Evolutionary conservation across 2,888 invertebrate genomes (phyloP).

Genomic region (Tipula vernalis): DNA sequence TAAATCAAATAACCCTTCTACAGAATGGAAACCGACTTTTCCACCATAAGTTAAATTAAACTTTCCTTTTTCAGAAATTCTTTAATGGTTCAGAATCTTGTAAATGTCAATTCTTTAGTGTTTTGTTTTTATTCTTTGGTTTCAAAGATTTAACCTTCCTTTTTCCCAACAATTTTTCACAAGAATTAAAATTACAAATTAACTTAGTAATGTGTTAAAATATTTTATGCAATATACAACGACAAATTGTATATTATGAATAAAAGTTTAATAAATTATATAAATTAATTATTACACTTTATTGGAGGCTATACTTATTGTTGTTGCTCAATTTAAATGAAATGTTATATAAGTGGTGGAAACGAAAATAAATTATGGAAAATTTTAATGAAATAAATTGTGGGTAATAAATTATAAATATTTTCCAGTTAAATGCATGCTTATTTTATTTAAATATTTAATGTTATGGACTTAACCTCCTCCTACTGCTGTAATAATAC

Average conservation of each 20-base stretch:
- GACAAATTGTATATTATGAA: neutral
- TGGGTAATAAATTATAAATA: neutral
- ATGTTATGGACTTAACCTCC: neutral
- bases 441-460: neutral
- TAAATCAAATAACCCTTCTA: too few species aligned
- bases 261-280: neutral
- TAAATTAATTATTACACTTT: neutral
- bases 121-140: too few species aligned
- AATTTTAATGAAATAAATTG: neutral
- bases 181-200: too few species aligned
- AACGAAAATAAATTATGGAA: neutral
- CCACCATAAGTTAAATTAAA: too few species aligned
- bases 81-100: too few species aligned
- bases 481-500: neutral
- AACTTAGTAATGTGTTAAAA: neutral
- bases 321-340: neutral
- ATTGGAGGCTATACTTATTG: neutral
- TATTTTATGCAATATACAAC: neutral
- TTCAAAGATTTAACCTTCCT: too few species aligned
- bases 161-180: too few species aligned
- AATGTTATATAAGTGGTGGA: neutral
- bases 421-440: neutral
- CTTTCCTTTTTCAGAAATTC: too few species aligned
- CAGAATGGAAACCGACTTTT: too few species aligned
- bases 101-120: too few species aligned